Evolutionary conservation across 2,888 invertebrate species (phyloP).

Genomic region (Priocnemis perturbator): DNA sequence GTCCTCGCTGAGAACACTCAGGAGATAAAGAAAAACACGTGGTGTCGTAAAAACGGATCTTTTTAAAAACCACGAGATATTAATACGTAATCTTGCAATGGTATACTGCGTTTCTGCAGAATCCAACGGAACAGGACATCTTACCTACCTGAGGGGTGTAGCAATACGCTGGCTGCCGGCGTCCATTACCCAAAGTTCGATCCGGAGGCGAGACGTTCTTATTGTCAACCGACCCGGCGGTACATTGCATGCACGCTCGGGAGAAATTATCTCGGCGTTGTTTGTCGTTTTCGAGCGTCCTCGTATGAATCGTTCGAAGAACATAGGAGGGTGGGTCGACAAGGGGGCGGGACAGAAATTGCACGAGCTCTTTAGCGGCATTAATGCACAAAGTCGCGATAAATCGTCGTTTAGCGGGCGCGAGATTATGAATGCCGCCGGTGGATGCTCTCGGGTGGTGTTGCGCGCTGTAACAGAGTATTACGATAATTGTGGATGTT

Average conservation of each 20-base stretch:
- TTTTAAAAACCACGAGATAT: too few species aligned
- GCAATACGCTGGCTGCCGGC: too few species aligned
- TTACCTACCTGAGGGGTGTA: too few species aligned
- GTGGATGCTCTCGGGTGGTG: conserved; percentile 33
- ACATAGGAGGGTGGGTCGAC: not conserved
- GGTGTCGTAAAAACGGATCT: too few species aligned
- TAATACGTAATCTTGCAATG: too few species aligned
- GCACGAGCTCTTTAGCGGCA: conserved; percentile 33
- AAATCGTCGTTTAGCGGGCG: conserved; percentile 38
- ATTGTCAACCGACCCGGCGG: too few species aligned
- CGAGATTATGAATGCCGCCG: conserved; percentile 9
- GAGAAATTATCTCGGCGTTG: not conserved
- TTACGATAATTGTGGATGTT: conserved; percentile 51
- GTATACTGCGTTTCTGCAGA: too few species aligned
- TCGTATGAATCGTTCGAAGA: conserved; percentile 2
- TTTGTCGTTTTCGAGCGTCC: conserved; percentile 6
- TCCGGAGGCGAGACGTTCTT: too few species aligned
- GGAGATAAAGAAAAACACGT: too few species aligned
- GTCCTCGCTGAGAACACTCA: not conserved
- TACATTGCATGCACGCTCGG: too few species aligned
- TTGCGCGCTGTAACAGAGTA: conserved; percentile 42
- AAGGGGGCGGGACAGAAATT: conserved; percentile 15
- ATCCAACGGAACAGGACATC: too few species aligned
- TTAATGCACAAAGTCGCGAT: conserved; percentile 43
- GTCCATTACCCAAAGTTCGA: too few species aligned